These are phyloP conservation scores for Nesogale talazaci DNA, from an alignment of 2,113 vertebrate genomes.

Conservation along the genomic window DNA sequence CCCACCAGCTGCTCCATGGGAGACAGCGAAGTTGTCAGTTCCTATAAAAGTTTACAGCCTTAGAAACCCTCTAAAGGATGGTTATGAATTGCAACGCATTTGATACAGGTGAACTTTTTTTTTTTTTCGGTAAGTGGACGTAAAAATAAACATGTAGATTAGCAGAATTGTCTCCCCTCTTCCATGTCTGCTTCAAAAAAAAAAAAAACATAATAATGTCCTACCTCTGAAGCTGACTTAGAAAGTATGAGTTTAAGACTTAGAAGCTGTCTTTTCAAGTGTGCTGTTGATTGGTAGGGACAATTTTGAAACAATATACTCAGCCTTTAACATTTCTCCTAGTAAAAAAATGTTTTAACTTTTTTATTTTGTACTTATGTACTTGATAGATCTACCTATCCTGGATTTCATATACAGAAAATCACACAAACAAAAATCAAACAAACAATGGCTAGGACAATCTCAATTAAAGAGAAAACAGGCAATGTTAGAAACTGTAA, in stretches of 20 bases:
- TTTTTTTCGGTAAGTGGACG: not conserved
- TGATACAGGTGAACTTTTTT: too few relatives aligned
- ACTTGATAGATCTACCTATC: not conserved
- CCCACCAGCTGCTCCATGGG: too few relatives aligned
- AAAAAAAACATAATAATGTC: not conserved
- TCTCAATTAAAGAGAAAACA: too few relatives aligned
- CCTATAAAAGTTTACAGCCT: too few relatives aligned
- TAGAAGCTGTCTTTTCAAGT: not conserved
- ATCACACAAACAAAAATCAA: not conserved
- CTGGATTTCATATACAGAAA: not conserved
- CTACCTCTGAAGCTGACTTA: not conserved
- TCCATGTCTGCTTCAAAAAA: not conserved
- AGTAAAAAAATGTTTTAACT: not conserved
- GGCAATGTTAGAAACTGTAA: too few relatives aligned
- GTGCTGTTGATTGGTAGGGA: not conserved
- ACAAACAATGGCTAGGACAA: too few relatives aligned
- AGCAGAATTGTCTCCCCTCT: constrained; percentile 12
- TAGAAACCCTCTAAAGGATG: too few relatives aligned
- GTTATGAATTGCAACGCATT: too few relatives aligned
- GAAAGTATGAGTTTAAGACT: not conserved
- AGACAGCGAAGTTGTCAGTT: too few relatives aligned
- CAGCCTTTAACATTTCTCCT: constrained; percentile 10
- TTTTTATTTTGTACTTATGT: not conserved
- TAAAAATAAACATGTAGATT: not conserved
- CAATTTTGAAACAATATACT: not conserved